Evolutionary conservation across 2,888 invertebrate species (phyloP).

Genomic region (Ochropleura plecta): DNA sequence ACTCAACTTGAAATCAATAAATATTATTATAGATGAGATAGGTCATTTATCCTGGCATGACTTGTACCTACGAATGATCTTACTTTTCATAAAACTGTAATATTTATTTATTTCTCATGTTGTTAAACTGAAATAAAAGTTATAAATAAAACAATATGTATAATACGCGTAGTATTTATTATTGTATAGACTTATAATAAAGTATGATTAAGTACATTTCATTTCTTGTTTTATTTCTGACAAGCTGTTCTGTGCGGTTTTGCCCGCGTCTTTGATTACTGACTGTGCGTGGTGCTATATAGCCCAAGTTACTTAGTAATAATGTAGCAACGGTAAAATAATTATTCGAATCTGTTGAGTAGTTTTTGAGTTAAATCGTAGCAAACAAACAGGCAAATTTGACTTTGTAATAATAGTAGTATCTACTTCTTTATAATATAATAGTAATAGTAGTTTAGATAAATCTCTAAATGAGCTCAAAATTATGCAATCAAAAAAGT

Average conservation of each 20-base stretch:
- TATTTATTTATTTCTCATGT: not conserved
- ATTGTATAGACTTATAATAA: conserved; percentile 67
- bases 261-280: no score
- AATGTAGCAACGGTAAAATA: no score
- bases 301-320: no score
- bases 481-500: conserved; percentile 6
- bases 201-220: conserved; percentile 60
- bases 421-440: no score
- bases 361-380: no score
- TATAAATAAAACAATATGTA: conserved; percentile 57
- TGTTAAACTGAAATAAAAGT: conserved; percentile 34
- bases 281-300: no score
- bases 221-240: conserved; percentile 31
- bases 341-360: no score
- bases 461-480: conserved; percentile 8
- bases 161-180: conserved; percentile 71
- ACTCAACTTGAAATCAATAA: not conserved
- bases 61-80: not conserved
- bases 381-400: no score
- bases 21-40: not conserved
- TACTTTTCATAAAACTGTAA: not conserved
- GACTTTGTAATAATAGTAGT: no score
- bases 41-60: conserved; percentile 1
- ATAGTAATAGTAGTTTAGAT: no score
- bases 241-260: no score